phyloP scores from a whole-genome alignment of 2,888 invertebrate species.

The Leucophenga maculata region DNA sequence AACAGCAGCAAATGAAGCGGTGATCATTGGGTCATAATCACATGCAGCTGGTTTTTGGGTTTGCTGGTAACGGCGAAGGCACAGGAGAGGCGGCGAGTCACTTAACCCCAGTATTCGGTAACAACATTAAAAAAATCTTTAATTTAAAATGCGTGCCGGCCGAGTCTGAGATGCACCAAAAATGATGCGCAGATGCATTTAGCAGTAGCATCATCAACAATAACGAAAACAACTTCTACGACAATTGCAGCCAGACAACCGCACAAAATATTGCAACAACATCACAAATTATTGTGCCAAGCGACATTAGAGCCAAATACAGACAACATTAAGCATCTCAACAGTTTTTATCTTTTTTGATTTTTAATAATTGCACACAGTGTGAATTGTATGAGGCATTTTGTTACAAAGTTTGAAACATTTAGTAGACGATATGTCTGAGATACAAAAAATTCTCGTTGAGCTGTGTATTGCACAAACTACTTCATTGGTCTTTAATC shows the following conservation, averaged over 20 bases:
- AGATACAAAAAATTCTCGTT: too few species aligned
- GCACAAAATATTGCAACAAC: constrained; percentile 10
- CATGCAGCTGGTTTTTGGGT: constrained; percentile 25
- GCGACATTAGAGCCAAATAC: neutral
- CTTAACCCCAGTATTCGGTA: constrained; percentile 35
- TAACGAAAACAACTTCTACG: neutral
- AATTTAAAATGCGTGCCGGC: constrained; percentile 43
- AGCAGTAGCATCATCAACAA: constrained; percentile 16
- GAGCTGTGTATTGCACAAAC: too few species aligned
- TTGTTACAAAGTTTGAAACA: too few species aligned
- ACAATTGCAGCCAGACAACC: neutral
- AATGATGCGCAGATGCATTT: constrained; percentile 22
- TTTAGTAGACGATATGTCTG: too few species aligned
- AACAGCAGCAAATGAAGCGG: neutral
- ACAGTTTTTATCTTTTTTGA: too few species aligned
- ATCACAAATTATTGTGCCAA: neutral
- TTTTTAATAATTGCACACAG: too few species aligned
- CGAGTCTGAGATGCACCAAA: constrained; percentile 5
- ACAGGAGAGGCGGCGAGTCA: neutral
- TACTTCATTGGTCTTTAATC: too few species aligned
- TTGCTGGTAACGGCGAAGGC: constrained; percentile 40
- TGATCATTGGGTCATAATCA: constrained; percentile 23
- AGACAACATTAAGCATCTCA: neutral
- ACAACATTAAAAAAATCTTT: constrained; percentile 41
- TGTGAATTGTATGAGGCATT: too few species aligned